Base-by-base conservation (phyloP, 2,888 invertebrate genomes). In the Crematogaster levior region DNA sequence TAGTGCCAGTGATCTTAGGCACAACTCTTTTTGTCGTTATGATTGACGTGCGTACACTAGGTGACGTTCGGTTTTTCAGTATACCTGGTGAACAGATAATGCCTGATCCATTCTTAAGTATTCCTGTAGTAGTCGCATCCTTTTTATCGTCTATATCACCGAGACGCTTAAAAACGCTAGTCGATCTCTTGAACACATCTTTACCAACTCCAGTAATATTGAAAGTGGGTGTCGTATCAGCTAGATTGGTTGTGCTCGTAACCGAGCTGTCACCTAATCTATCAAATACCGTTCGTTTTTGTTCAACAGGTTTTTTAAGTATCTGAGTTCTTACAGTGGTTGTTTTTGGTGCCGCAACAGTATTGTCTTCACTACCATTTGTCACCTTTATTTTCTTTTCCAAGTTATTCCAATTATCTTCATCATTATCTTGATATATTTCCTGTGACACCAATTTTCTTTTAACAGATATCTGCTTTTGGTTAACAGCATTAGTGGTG, bases 241-340 rank as follows among this genome's bases (percentile, higher is more conserved):
- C 84, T 15, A 88, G 84, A 87, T 91, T 93, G 18, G 95, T 95
- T 1, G 95, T 95, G 82, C 95, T 95, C 1, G 94, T 94, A 1
- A 95, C 94, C 21, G 94, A 94, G 84, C 95, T 95, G 48, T 95
- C 95, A 15, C 96, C 95, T 53, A 96, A 91, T 84, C 96, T 94
- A 53, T 95, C 95, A 89, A 96, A 95, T n/a, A 96, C 95, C 18
- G 95, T 95, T 84, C 93, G 91, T 75, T 95, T 94, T 72, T 92
- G 92, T 24, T 94, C 93, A 3, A 86, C 27, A 0, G 90, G 85
- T 82, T 94, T 94, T 48, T 94, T 93, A 21, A 95, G 80, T 80
- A 95, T 93, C 82, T 93, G 94, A 85, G 94, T 95, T 85, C 94
- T 94, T 2, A 93, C 90, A 0, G 94, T 95, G 9, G 94, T 93